Conservation (phyloP, 2,888 invertebrate genomes). For the Bruchidius siliquastri region DNA sequence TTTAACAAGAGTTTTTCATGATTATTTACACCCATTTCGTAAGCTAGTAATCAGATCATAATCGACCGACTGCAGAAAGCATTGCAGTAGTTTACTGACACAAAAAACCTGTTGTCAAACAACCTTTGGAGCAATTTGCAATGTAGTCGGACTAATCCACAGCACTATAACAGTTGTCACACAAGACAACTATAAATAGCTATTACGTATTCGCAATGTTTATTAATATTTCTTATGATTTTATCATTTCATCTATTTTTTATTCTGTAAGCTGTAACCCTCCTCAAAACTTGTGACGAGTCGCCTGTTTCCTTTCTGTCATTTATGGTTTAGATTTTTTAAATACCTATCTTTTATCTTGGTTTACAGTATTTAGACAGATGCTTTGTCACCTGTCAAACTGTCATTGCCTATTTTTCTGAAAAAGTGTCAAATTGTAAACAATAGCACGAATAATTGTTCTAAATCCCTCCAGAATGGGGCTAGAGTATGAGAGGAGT, state of each 20-base stretch:
- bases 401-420: too few species aligned
- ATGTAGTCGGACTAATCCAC: neutral
- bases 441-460: too few species aligned
- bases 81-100: slow-evolving; percentile 20
- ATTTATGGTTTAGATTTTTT: too few species aligned
- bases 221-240: neutral
- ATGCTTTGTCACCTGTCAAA: too few species aligned
- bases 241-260: neutral
- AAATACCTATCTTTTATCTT: too few species aligned
- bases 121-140: neutral
- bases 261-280: neutral
- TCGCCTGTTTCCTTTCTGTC: too few species aligned
- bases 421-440: too few species aligned
- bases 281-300: neutral
- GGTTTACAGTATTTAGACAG: too few species aligned
- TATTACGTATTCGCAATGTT: neutral
- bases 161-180: neutral
- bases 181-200: neutral
- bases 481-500: too few species aligned
- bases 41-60: slow-evolving; percentile 13
- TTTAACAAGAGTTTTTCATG: slow-evolving; percentile 14
- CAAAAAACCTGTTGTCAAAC: slow-evolving; percentile 28
- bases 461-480: too few species aligned
- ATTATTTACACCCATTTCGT: slow-evolving; percentile 28
- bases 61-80: slow-evolving; percentile 27